phyloP scores from a whole-genome alignment of 2,113 vertebrate species.

The Eurystomus gularis region DNA sequence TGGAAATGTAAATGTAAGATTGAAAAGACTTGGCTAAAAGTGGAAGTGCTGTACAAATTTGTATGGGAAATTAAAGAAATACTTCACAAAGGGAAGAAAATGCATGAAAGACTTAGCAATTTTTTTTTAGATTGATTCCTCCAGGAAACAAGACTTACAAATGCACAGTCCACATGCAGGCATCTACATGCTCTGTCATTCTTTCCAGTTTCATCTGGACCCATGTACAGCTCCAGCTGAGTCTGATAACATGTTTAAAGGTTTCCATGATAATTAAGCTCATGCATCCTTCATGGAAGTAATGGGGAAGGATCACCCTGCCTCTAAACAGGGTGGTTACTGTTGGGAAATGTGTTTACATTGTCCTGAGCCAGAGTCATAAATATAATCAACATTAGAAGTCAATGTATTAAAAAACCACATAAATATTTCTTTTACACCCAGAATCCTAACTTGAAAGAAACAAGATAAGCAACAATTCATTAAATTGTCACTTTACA shows the following conservation, averaged over 20 bases:
- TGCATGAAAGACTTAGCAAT: neutral
- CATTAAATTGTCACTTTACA: neutral
- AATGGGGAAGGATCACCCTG: neutral
- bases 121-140: neutral
- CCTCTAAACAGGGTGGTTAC: neutral
- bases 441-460: neutral
- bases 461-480: neutral
- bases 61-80: neutral
- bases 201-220: neutral
- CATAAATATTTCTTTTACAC: neutral
- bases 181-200: neutral
- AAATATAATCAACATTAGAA: neutral
- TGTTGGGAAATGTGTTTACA: neutral
- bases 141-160: neutral
- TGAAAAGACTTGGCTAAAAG: neutral
- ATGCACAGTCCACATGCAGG: neutral
- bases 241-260: neutral
- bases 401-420: neutral
- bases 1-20: neutral
- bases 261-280: neutral
- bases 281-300: neutral
- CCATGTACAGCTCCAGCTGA: neutral
- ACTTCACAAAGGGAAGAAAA: neutral
- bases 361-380: neutral
- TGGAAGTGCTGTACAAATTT: neutral